phyloP scores from a whole-genome alignment of 2,888 invertebrate species.

The Griposia aprilina region DNA sequence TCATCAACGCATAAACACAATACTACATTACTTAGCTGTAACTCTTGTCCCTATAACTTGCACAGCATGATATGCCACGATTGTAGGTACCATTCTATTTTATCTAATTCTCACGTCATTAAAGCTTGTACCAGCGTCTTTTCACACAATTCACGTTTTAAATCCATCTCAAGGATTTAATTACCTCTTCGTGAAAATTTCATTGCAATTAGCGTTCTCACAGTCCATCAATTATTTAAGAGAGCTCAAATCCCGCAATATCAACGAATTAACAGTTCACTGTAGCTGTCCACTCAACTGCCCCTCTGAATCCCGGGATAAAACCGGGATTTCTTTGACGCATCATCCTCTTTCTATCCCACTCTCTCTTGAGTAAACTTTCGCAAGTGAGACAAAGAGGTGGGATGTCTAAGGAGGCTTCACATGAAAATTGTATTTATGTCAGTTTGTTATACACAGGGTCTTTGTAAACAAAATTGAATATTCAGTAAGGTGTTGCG shows the following conservation, averaged over 20 bases:
- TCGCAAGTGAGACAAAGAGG: slow-evolving; percentile 46
- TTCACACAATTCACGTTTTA: slow-evolving; percentile 18
- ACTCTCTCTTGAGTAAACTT: slow-evolving; percentile 48
- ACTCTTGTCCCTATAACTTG: background rate
- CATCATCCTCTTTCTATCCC: slow-evolving; percentile 69
- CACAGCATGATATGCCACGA: background rate
- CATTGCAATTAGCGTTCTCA: slow-evolving; percentile 59
- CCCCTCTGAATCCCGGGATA: slow-evolving; percentile 71
- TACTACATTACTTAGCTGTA: background rate
- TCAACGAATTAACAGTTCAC: slow-evolving; percentile 79
- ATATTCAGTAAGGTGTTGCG: slow-evolving; percentile 86
- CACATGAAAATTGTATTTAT: slow-evolving; percentile 84
- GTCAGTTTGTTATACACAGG: slow-evolving; percentile 77
- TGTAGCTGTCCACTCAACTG: slow-evolving; percentile 77
- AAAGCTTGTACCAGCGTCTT: background rate
- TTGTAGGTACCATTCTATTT: background rate
- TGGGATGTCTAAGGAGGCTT: slow-evolving; percentile 45
- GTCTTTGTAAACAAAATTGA: slow-evolving; percentile 89
- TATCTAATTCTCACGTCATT: slow-evolving; percentile 4
- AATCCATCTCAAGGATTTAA: slow-evolving; percentile 49
- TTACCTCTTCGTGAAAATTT: slow-evolving; percentile 59
- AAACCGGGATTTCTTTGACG: slow-evolving; percentile 79
- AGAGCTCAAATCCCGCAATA: slow-evolving; percentile 70
- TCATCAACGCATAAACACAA: slow-evolving; percentile 15
- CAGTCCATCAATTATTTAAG: slow-evolving; percentile 62